Percentiles rank a stretch among this genome's conserved stretches.
Evolutionary conservation across 1,140 invertebrate species (phyloP).

Genomic region (Conus ventricosus): DNA sequence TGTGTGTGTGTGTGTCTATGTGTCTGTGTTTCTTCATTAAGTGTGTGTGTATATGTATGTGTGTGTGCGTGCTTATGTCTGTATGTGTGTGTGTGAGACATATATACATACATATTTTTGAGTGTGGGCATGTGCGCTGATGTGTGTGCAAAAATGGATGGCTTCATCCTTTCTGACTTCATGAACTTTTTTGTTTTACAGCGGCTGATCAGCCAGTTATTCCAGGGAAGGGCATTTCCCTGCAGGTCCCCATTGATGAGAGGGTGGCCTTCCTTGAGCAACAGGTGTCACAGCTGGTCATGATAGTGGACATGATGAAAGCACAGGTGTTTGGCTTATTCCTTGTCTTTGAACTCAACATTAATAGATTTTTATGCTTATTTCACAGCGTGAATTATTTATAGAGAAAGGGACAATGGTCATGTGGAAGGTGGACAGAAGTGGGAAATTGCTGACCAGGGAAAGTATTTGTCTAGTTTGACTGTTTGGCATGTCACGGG

Average conservation of each 20-base stretch:
- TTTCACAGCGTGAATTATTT: too few species aligned
- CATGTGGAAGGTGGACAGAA: too few species aligned
- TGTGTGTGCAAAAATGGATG: background rate
- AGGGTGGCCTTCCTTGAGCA: conserved; percentile 50
- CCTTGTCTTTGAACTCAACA: background rate
- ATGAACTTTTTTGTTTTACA: background rate
- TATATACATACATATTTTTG: background rate
- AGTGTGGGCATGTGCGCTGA: background rate
- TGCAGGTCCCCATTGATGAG: conserved; percentile 40
- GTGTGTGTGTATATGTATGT: background rate
- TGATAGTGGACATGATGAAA: conserved; percentile 53
- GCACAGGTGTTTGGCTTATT: conserved; percentile 39
- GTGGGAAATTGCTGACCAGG: too few species aligned
- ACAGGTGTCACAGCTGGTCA: conserved; percentile 48
- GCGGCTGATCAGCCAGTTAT: conserved; percentile 30
- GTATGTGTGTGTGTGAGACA: background rate
- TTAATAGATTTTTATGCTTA: background rate
- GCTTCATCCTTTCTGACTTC: background rate
- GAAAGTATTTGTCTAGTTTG: too few species aligned
- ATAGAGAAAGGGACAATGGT: too few species aligned
- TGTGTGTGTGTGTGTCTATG: too few species aligned
- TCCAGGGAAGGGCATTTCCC: conserved; percentile 36
- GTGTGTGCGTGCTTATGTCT: background rate
- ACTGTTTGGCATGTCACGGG: too few species aligned
- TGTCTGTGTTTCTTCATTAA: too few species aligned